Evolutionary conservation across 2,113 vertebrate genomes (phyloP).

Genomic region (Cephalopholis sonnerati): DNA sequence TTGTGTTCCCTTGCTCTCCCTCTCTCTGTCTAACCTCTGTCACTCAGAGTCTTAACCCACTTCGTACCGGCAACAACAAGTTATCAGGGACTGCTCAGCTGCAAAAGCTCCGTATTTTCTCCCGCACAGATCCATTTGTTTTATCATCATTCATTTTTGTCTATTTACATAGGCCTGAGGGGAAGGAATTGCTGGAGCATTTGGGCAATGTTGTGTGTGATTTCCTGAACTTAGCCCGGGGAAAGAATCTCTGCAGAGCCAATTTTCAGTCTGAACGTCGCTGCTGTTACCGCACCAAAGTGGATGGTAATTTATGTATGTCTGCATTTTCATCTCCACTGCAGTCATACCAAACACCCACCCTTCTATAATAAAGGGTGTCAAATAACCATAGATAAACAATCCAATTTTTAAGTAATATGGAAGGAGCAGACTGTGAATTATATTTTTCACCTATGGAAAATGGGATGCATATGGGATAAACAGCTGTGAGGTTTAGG

Average conservation of each 20-base stretch:
- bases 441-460: neutral
- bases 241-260: conserved; percentile 57
- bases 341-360: conserved; percentile 16
- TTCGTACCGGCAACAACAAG: conserved; percentile 16
- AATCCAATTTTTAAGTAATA: conserved; percentile 25
- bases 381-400: conserved; percentile 20
- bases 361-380: conserved; percentile 12
- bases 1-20: conserved; percentile 9
- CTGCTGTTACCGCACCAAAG: conserved; percentile 47
- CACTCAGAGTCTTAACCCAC: conserved; percentile 32
- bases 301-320: conserved; percentile 65
- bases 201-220: conserved; percentile 65
- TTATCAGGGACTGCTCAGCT: conserved; percentile 47
- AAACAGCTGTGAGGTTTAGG: neutral
- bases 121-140: conserved; percentile 59
- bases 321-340: conserved; percentile 46
- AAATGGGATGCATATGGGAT: neutral
- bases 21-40: conserved; percentile 16
- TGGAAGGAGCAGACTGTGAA: neutral
- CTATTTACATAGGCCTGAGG: conserved; percentile 53
- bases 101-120: conserved; percentile 25
- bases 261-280: conserved; percentile 59
- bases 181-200: conserved; percentile 44
- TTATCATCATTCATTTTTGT: conserved; percentile 67
- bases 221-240: conserved; percentile 59